Conservation (phyloP, 2,113 vertebrate genomes). For the Excalfactoria chinensis region DNA sequence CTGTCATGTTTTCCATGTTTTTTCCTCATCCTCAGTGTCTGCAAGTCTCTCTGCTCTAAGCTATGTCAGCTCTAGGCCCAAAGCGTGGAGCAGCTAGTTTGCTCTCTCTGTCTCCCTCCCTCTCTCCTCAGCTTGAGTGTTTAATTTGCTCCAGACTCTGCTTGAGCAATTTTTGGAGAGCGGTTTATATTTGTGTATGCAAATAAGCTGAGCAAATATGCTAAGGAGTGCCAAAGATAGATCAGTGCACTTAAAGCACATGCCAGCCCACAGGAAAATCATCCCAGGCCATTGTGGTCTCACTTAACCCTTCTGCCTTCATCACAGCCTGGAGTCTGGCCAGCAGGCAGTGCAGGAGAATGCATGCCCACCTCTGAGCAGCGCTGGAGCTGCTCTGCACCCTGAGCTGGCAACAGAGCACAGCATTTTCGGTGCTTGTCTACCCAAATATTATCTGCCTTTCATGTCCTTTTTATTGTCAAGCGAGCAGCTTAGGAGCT, state of each 20-base stretch:
- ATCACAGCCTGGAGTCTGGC: background rate
- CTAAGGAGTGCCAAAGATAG: constrained; percentile 68
- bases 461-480: background rate
- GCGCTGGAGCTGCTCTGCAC: background rate
- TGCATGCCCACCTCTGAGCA: fast-evolving
- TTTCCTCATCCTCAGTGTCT: background rate
- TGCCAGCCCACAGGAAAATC: constrained; percentile 35
- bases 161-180: constrained; percentile 65
- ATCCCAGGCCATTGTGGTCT: background rate
- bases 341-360: background rate
- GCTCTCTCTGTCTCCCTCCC: background rate
- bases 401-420: background rate
- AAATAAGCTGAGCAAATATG: constrained; percentile 61
- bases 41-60: background rate
- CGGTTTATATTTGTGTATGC: constrained; percentile 65
- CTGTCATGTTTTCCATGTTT: background rate
- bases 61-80: background rate
- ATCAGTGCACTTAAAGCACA: background rate
- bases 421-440: no score
- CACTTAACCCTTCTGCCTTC: background rate
- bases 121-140: background rate
- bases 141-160: constrained; percentile 65
- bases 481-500: constrained; percentile 21
- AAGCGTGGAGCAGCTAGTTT: background rate
- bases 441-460: background rate